Conservation (phyloP, 2,888 invertebrate species). For the Graphium colonna region DNA sequence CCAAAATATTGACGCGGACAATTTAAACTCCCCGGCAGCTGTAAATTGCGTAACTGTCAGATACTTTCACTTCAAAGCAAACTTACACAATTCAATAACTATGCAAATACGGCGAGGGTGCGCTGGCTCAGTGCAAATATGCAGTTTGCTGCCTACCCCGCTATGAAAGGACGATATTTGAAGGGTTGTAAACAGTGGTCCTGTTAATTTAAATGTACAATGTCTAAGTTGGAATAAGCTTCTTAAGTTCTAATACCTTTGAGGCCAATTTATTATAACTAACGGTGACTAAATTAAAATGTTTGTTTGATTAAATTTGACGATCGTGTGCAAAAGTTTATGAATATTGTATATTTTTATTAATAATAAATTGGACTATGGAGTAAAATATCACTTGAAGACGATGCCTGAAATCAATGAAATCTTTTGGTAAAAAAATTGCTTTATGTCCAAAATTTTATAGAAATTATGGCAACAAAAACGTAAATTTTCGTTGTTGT, state of each 20-base stretch:
- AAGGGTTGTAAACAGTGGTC: constrained; percentile 2
- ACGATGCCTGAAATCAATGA: too few relatives aligned
- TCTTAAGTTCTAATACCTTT: constrained; percentile 2
- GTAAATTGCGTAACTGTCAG: constrained; percentile 21
- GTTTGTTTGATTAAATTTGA: neutral
- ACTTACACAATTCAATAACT: constrained; percentile 35
- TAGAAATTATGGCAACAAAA: too few relatives aligned
- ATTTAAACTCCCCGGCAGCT: constrained; percentile 13
- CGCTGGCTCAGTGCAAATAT: constrained; percentile 11
- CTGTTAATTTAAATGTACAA: constrained; percentile 15
- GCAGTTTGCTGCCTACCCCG: constrained; percentile 17
- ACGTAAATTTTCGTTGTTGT: too few relatives aligned
- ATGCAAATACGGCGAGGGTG: constrained; percentile 32
- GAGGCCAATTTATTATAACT: neutral
- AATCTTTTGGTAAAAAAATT: too few relatives aligned
- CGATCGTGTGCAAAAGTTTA: neutral
- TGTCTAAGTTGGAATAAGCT: constrained; percentile 7
- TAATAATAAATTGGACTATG: too few relatives aligned
- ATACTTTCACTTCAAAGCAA: constrained; percentile 17
- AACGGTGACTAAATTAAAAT: neutral
- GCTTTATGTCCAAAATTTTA: too few relatives aligned
- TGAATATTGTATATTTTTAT: too few relatives aligned
- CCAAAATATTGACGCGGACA: constrained; percentile 1
- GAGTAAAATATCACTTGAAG: too few relatives aligned
- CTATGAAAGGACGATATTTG: neutral